These are phyloP conservation scores for Lacerta agilis DNA, from an alignment of 2,797 vertebrate genomes.

Conservation along the genomic window DNA sequence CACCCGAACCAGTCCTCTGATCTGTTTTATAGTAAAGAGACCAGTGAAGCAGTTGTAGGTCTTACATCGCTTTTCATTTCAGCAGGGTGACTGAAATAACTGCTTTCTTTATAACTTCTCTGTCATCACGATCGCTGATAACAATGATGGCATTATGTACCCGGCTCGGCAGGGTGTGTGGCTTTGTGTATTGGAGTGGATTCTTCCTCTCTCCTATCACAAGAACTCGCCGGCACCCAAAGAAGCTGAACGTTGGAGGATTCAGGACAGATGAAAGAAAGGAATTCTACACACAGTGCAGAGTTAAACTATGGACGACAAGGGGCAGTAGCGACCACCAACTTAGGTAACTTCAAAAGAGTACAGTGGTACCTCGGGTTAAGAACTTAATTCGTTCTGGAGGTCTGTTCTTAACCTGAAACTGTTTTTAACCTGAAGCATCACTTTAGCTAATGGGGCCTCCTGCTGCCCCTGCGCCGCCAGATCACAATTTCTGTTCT, in stretches of 20 bases:
- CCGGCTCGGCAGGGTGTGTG: neutral
- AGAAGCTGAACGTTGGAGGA: too few species aligned
- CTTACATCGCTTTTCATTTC: conserved; percentile 59
- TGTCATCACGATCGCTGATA: neutral
- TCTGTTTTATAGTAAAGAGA: conserved; percentile 33
- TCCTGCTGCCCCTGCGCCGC: too few species aligned
- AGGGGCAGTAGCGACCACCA: neutral
- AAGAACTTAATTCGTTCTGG: too few species aligned
- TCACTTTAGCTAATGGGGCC: too few species aligned
- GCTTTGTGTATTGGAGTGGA: conserved; percentile 13
- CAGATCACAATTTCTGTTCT: too few species aligned
- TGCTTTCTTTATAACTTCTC: conserved; percentile 50
- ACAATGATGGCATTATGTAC: conserved; percentile 11
- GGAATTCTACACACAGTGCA: too few species aligned
- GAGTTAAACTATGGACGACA: neutral
- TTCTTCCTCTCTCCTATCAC: too few species aligned
- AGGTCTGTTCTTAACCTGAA: too few species aligned
- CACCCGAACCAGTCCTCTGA: neutral
- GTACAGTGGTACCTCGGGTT: too few species aligned
- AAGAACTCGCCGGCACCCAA: too few species aligned
- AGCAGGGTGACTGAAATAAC: conserved; percentile 27
- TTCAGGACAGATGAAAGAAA: too few species aligned
- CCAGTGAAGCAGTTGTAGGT: conserved; percentile 9
- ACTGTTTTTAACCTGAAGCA: too few species aligned
- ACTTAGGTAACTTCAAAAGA: neutral